phyloP scores from a whole-genome alignment of 2,888 invertebrate species.

The Gisinianus flammeolus region DNA sequence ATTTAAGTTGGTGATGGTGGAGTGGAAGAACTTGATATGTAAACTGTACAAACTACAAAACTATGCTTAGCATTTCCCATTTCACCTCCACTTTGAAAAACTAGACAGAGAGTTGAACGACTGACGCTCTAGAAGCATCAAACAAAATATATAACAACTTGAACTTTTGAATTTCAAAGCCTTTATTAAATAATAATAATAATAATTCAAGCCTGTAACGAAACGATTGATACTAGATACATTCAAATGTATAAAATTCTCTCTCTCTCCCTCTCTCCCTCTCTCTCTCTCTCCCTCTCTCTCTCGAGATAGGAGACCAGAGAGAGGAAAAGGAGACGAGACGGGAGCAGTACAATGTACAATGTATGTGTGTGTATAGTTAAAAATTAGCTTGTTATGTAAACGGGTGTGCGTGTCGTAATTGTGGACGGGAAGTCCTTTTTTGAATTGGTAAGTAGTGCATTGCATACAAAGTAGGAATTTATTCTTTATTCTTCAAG shows the following conservation, averaged over 20 bases:
- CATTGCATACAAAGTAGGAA: slow-evolving; percentile 41
- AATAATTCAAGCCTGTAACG: slow-evolving; percentile 29
- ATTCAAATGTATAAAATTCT: slow-evolving; percentile 15
- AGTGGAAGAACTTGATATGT: too few species aligned
- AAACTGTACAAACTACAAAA: neutral
- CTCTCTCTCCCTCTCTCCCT: neutral
- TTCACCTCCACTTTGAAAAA: neutral
- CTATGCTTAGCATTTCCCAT: neutral
- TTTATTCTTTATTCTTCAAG: slow-evolving; percentile 32
- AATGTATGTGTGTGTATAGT: slow-evolving; percentile 14
- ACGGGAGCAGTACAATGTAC: neutral
- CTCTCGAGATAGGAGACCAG: too few species aligned
- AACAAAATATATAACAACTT: neutral
- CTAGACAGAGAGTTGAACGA: slow-evolving; percentile 19
- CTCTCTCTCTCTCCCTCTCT: slow-evolving; percentile 4
- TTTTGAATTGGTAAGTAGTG: slow-evolving; percentile 37
- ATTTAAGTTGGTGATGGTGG: too few species aligned
- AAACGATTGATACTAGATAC: slow-evolving; percentile 39
- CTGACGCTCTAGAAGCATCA: slow-evolving; percentile 14
- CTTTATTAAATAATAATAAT: slow-evolving; percentile 36
- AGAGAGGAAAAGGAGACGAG: neutral
- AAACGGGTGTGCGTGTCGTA: slow-evolving; percentile 42
- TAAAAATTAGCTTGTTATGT: slow-evolving; percentile 42
- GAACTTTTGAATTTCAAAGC: slow-evolving; percentile 18
- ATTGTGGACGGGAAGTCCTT: slow-evolving; percentile 41